Conservation (phyloP, 2,888 invertebrate genomes). For the Colletes collaris region DNA sequence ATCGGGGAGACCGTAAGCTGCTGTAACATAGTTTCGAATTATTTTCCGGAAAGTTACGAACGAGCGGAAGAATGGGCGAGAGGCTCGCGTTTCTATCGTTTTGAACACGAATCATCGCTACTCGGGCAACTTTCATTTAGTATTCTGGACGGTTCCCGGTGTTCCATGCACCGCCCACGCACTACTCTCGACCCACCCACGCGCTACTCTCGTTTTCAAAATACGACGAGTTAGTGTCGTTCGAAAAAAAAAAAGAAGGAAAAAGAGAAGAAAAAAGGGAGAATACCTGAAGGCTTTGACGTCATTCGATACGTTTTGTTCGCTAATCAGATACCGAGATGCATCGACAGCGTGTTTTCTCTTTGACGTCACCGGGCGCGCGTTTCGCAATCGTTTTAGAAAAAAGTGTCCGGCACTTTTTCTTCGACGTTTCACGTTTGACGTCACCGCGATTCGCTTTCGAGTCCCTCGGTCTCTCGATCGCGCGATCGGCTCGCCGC, state of each 20-base stretch:
- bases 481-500: slow-evolving; percentile 11
- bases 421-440: slow-evolving; percentile 19
- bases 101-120: background rate
- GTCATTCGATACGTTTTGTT: slow-evolving; percentile 32
- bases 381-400: slow-evolving; percentile 33
- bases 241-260: too few relatives aligned
- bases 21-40: too few relatives aligned
- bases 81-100: background rate
- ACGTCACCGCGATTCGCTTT: slow-evolving; percentile 28
- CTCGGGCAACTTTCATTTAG: background rate
- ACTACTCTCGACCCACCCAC: background rate
- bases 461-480: slow-evolving; percentile 1
- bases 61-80: background rate
- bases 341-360: background rate
- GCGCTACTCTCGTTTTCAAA: slow-evolving; percentile 19
- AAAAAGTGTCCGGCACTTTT: slow-evolving; percentile 6
- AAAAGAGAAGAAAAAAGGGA: too few relatives aligned
- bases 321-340: slow-evolving; percentile 32
- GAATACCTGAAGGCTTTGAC: slow-evolving; percentile 24
- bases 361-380: slow-evolving; percentile 43
- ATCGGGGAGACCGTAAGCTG: too few relatives aligned
- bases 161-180: background rate
- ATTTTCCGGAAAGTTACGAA: background rate
- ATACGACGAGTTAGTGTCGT: background rate
- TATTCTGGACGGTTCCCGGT: slow-evolving; percentile 2